Percentiles rank a stretch among this genome's conserved stretches.
Conservation (phyloP, 2,888 invertebrate species). For the Dicycla oo region DNA sequence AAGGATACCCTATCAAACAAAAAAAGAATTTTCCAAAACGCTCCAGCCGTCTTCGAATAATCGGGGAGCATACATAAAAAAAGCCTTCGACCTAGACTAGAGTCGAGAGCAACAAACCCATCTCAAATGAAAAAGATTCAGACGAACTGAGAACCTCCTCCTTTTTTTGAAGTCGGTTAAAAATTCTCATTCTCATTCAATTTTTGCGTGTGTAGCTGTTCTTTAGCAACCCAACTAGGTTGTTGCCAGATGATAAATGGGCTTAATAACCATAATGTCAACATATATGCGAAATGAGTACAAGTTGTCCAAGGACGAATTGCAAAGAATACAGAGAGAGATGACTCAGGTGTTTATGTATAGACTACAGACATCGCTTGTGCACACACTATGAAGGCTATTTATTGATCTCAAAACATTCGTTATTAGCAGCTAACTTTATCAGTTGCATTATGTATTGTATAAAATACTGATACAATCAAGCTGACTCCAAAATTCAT, state of each 20-base stretch:
- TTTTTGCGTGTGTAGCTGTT: background rate
- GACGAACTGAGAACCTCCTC: no score
- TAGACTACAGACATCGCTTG: background rate
- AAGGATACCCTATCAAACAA: no score
- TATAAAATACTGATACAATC: slow-evolving; percentile 8
- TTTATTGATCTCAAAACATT: slow-evolving; percentile 5
- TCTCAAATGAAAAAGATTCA: no score
- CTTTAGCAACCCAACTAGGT: background rate
- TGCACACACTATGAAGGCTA: slow-evolving; percentile 18
- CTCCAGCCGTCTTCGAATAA: no score
- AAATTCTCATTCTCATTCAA: no score
- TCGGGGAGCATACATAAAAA: no score
- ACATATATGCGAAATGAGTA: slow-evolving; percentile 15
- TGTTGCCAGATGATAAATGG: slow-evolving; percentile 11
- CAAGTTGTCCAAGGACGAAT: slow-evolving; percentile 17
- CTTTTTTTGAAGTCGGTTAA: no score
- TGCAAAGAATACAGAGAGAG: slow-evolving; percentile 1
- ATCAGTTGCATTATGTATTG: background rate
- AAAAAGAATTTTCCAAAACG: no score
- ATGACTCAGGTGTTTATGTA: slow-evolving; percentile 41
- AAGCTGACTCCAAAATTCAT: background rate
- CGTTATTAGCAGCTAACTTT: background rate
- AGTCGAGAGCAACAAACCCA: no score
- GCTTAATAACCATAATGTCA: slow-evolving; percentile 4
- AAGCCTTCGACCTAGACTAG: no score